Evolutionary conservation across 2,797 vertebrate species (phyloP).

Genomic region (Mus caroli): DNA sequence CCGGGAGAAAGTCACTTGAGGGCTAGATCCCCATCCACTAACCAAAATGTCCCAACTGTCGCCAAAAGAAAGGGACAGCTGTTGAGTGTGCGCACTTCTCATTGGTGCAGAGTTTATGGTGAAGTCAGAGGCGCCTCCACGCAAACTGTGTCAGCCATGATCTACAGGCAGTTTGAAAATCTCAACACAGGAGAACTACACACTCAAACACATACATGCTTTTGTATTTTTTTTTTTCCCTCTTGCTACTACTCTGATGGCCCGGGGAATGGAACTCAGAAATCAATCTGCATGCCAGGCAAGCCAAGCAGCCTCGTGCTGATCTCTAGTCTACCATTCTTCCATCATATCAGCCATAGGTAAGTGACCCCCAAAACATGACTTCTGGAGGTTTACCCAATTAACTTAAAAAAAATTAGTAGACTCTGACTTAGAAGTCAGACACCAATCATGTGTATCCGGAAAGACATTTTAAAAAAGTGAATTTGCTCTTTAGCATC

Average conservation of each 20-base stretch:
- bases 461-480: background rate
- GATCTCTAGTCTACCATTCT: background rate
- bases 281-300: background rate
- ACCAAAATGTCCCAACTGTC: background rate
- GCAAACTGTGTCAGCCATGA: background rate
- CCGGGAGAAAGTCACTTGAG: slow-evolving; percentile 55
- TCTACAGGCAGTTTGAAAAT: background rate
- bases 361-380: background rate
- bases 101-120: background rate
- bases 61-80: background rate
- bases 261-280: background rate
- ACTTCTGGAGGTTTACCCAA: background rate
- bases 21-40: slow-evolving; percentile 32
- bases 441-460: slow-evolving; percentile 25
- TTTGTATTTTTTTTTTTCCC: background rate
- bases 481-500: background rate
- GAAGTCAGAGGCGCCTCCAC: background rate
- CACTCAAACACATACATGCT: background rate
- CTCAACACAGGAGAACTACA: slow-evolving; percentile 18
- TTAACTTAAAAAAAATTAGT: background rate
- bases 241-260: background rate
- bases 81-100: background rate
- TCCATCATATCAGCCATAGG: background rate
- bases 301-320: background rate
- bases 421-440: slow-evolving; percentile 30